These are phyloP conservation scores for Oithona nana DNA, from an alignment of 2,888 invertebrate species.

Conservation along the genomic window DNA sequence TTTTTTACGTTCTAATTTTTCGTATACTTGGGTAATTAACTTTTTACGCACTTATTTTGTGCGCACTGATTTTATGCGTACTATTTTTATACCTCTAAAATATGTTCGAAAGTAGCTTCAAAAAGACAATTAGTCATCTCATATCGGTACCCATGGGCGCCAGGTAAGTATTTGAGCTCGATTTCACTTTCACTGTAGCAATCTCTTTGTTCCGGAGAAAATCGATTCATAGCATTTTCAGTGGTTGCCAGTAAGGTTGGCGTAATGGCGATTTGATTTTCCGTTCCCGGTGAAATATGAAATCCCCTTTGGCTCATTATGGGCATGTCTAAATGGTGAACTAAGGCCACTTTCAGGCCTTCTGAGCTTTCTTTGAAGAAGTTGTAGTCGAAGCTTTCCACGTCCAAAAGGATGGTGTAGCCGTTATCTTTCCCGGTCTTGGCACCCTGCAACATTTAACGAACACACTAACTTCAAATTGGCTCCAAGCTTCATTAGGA, in stretches of 20 bases:
- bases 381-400: slow-evolving; percentile 11
- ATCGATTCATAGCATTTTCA: not conserved
- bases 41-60: too few species aligned
- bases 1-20: too few species aligned
- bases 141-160: slow-evolving; percentile 12
- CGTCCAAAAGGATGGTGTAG: slow-evolving; percentile 11
- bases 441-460: slow-evolving; percentile 13
- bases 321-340: slow-evolving; percentile 15
- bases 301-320: slow-evolving; percentile 14
- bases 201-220: slow-evolving; percentile 10
- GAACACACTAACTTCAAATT: too few species aligned
- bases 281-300: slow-evolving; percentile 13
- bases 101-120: slow-evolving; percentile 11
- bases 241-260: slow-evolving; percentile 8
- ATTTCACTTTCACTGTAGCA: slow-evolving; percentile 12
- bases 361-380: slow-evolving; percentile 8
- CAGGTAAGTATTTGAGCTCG: not conserved
- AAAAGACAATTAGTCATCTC: slow-evolving; percentile 13
- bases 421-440: slow-evolving; percentile 15
- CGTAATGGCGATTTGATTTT: slow-evolving; percentile 13
- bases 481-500: too few species aligned
- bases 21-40: too few species aligned
- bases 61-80: too few species aligned
- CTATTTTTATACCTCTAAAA: slow-evolving; percentile 6
- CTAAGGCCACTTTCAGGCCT: slow-evolving; percentile 10